phyloP scores from a whole-genome alignment of 1,140 invertebrate species.

The Nasonia giraulti region DNA sequence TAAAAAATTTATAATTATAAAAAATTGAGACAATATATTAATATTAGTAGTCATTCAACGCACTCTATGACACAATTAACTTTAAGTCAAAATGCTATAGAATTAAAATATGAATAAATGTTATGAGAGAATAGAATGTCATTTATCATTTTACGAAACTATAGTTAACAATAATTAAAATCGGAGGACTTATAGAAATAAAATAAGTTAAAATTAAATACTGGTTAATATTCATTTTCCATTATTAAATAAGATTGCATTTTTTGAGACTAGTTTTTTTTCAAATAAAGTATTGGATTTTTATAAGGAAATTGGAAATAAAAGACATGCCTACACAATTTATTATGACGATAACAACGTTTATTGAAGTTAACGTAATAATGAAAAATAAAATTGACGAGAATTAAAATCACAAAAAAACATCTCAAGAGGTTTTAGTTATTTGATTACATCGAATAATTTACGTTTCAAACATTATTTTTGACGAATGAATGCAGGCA shows the following conservation, averaged over 20 bases:
- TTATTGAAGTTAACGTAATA: slow-evolving; percentile 63
- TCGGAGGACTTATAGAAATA: neutral
- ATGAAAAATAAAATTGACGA: slow-evolving; percentile 62
- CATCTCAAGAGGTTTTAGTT: slow-evolving; percentile 3
- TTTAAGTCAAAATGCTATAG: slow-evolving; percentile 22
- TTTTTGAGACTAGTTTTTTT: neutral
- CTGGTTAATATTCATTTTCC: neutral
- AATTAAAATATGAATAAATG: slow-evolving; percentile 25
- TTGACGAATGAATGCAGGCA: neutral
- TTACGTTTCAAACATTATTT: slow-evolving; percentile 1
- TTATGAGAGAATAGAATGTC: neutral
- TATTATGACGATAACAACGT: slow-evolving; percentile 61
- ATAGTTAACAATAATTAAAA: slow-evolving; percentile 5
- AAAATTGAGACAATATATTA: slow-evolving; percentile 33
- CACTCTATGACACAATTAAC: slow-evolving; percentile 17
- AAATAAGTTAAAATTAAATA: neutral
- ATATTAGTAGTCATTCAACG: slow-evolving; percentile 22
- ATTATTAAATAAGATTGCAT: neutral
- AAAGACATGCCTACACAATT: neutral
- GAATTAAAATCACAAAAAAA: slow-evolving; percentile 47
- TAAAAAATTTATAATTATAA: slow-evolving; percentile 15
- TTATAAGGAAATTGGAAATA: neutral
- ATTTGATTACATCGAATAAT: slow-evolving; percentile 17
- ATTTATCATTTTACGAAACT: slow-evolving; percentile 13
- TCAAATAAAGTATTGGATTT: neutral